A percentile compares a stretch with the other conserved stretches of the same genome.
Conservation (phyloP, 2,888 invertebrate species). For the Mamestra brassicae region DNA sequence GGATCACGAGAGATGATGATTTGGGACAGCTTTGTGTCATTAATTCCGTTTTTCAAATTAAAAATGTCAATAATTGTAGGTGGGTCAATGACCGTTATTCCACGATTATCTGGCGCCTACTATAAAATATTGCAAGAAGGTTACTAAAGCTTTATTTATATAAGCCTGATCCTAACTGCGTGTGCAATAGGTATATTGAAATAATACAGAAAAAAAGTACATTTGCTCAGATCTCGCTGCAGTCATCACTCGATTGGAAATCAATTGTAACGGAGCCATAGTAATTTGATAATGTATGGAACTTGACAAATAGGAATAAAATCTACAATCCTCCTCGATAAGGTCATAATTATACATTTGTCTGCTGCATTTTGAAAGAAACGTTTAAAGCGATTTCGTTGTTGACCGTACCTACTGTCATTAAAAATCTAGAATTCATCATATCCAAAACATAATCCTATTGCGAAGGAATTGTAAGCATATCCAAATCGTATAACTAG, state of each 20-base stretch:
- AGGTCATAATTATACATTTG: too few relatives aligned
- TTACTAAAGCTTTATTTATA: not conserved
- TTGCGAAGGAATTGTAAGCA: conserved; percentile 42
- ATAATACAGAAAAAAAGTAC: not conserved
- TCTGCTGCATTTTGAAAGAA: too few relatives aligned
- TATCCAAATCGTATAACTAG: conserved; percentile 47
- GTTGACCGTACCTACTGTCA: not conserved
- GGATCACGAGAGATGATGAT: too few relatives aligned
- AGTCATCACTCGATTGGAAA: conserved; percentile 1
- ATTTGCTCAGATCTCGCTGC: conserved; percentile 3
- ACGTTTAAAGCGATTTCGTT: too few relatives aligned
- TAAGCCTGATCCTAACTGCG: not conserved
- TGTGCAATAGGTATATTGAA: not conserved
- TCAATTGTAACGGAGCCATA: not conserved
- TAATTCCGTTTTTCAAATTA: too few relatives aligned
- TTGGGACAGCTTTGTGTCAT: too few relatives aligned
- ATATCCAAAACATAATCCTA: conserved; percentile 40
- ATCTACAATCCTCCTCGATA: not conserved
- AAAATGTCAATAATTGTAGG: too few relatives aligned
- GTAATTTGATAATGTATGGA: not conserved
- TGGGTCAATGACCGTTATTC: too few relatives aligned
- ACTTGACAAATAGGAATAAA: conserved; percentile 1
- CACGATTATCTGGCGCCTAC: too few relatives aligned
- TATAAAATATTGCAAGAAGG: not conserved
- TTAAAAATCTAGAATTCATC: conserved; percentile 29